These are phyloP conservation scores for Delichon dasypus DNA, from an alignment of 2,797 vertebrate species.

Conservation along the genomic window DNA sequence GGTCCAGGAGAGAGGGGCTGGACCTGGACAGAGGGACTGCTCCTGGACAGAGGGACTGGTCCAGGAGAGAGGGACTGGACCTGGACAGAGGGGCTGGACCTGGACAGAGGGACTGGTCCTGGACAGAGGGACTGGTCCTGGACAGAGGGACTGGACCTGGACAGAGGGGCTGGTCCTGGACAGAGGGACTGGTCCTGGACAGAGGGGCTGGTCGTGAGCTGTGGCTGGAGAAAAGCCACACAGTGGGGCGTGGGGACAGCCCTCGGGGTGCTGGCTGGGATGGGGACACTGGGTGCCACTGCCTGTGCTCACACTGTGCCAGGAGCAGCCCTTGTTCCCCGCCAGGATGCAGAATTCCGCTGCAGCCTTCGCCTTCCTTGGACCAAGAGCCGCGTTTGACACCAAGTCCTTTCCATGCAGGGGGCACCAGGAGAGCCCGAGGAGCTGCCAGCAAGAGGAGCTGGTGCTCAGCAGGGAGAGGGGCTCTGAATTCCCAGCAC, in stretches of 20 bases:
- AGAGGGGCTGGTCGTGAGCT: background rate
- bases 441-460: background rate
- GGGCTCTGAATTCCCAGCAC: background rate
- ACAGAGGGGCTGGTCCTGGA: accelerated
- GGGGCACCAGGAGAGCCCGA: background rate
- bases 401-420: background rate
- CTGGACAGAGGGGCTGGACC: background rate
- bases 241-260: background rate
- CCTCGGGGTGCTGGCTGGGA: background rate
- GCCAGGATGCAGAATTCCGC: background rate
- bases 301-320: background rate
- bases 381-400: background rate
- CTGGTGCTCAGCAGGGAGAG: accelerated
- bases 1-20: background rate
- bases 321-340: background rate
- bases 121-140: no score
- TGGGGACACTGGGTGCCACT: background rate
- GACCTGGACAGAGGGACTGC: background rate
- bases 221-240: background rate
- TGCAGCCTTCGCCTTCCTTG: background rate
- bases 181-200: no score
- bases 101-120: background rate
- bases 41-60: no score
- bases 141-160: background rate
- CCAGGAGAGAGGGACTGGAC: no score